Conservation (phyloP, 1,140 invertebrate genomes). For the Pachypeltis micranthus region DNA sequence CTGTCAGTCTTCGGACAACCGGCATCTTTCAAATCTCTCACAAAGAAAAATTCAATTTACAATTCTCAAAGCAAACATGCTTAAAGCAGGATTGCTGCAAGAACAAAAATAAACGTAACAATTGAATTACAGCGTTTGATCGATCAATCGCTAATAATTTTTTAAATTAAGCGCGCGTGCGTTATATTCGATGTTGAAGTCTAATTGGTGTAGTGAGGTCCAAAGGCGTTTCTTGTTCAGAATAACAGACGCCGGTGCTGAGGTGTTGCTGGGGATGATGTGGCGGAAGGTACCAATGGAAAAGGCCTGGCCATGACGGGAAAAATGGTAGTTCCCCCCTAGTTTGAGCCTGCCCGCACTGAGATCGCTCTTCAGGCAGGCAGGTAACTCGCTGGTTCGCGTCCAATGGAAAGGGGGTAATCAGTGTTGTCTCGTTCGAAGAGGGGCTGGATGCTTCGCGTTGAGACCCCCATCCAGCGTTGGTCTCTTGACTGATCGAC, state of each 20-base stretch:
- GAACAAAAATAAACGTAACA: too few species aligned
- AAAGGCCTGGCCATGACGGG: background rate
- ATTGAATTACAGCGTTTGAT: too few species aligned
- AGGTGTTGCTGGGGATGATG: conserved; percentile 19
- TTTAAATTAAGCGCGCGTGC: too few species aligned
- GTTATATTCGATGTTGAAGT: conserved; percentile 1
- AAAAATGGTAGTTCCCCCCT: too few species aligned
- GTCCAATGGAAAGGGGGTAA: background rate
- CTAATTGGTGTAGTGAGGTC: conserved; percentile 17
- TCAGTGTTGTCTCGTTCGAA: background rate
- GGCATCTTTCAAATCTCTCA: too few species aligned
- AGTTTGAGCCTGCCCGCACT: too few species aligned
- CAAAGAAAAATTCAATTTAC: too few species aligned
- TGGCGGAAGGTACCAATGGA: conserved; percentile 8
- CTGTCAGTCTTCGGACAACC: too few species aligned
- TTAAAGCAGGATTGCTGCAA: too few species aligned
- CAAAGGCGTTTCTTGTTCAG: conserved; percentile 21
- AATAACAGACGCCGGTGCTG: background rate
- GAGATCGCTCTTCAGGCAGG: background rate
- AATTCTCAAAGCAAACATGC: too few species aligned
- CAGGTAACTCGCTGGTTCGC: background rate
- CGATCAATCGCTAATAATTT: too few species aligned
- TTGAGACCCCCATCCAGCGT: too few species aligned
- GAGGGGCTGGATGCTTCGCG: background rate
- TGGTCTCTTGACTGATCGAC: background rate